Conservation (phyloP, 1,140 invertebrate genomes). For the Heterodera carotae region DNA sequence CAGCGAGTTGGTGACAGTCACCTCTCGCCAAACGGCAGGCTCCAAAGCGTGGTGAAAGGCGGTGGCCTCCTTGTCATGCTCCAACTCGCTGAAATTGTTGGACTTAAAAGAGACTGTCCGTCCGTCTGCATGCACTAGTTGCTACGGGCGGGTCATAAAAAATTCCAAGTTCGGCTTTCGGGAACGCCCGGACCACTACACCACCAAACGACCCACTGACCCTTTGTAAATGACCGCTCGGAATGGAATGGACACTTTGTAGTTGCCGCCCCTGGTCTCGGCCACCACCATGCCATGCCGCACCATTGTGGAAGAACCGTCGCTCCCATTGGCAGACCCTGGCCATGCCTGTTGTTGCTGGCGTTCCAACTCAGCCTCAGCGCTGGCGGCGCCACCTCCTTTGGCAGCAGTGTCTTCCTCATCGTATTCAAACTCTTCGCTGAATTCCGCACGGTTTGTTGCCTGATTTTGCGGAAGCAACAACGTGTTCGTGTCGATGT, state of each 20-base stretch:
- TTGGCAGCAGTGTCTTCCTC: not conserved
- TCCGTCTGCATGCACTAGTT: no score
- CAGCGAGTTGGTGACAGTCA: constrained; percentile 45
- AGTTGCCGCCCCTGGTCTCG: constrained; percentile 57
- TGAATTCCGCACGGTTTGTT: no score
- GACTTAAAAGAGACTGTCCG: no score
- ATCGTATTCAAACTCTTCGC: not conserved
- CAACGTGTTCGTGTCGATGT: constrained; percentile 37
- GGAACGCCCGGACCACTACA: no score
- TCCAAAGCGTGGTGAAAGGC: constrained; percentile 47
- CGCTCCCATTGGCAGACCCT: not conserved
- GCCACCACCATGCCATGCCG: constrained; percentile 46
- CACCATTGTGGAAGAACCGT: not conserved
- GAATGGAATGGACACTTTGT: constrained; percentile 53
- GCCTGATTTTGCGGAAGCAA: not conserved
- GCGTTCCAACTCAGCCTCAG: no score
- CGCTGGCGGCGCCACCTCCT: not conserved
- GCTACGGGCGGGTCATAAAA: no score
- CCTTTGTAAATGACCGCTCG: constrained; percentile 40
- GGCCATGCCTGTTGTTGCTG: constrained; percentile 21
- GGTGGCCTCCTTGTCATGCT: constrained; percentile 44
- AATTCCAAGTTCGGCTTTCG: no score
- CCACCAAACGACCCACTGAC: constrained; percentile 31
- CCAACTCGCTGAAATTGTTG: constrained; percentile 46
- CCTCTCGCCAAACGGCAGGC: constrained; percentile 28